Percentiles rank a stretch among this genome's conserved stretches.
These are phyloP conservation scores for Theodoxus fluviatilis DNA, from an alignment of 2,888 invertebrate genomes.

Conservation along the genomic window DNA sequence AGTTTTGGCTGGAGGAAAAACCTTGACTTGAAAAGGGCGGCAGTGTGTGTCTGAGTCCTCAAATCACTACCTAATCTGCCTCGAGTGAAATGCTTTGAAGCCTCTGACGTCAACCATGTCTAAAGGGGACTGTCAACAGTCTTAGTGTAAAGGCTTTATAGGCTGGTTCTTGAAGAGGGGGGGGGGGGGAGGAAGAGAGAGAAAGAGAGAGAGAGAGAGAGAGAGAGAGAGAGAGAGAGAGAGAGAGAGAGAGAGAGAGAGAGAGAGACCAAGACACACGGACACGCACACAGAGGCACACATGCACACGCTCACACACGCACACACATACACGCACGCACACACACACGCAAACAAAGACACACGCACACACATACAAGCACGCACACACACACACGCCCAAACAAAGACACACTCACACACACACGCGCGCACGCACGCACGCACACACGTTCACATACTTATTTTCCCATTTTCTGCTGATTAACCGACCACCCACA, in stretches of 20 bases:
- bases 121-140: too few species aligned
- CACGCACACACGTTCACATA: neutral
- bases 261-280: neutral
- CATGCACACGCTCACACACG: neutral
- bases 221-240: too few species aligned
- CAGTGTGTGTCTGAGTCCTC: too few species aligned
- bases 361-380: neutral
- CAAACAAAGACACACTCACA: neutral
- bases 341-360: neutral
- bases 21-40: too few species aligned
- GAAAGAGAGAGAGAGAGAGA: too few species aligned
- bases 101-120: too few species aligned
- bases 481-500: neutral
- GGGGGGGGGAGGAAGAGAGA: too few species aligned
- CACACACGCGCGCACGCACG: conserved; percentile 6
- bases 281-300: neutral
- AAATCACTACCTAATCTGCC: too few species aligned
- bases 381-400: neutral
- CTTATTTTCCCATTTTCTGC: neutral
- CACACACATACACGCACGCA: neutral
- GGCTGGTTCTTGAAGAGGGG: too few species aligned
- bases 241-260: neutral
- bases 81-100: too few species aligned
- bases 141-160: too few species aligned
- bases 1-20: too few species aligned